phyloP scores from a whole-genome alignment of 2,113 vertebrate species.

The Mus pahari region DNA sequence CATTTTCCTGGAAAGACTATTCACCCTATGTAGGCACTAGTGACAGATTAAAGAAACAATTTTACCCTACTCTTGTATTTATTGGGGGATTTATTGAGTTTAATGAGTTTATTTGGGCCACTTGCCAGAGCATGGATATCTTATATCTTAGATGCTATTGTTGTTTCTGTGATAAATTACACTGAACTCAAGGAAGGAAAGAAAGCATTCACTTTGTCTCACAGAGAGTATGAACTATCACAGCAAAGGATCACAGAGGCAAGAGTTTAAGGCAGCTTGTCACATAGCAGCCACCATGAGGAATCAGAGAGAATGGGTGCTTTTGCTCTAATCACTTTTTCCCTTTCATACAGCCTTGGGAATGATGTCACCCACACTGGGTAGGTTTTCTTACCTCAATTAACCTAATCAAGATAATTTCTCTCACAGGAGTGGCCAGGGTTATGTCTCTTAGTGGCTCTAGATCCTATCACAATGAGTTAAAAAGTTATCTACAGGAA shows the following conservation, averaged over 20 bases:
- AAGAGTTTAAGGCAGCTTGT: background rate
- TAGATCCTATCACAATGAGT: background rate
- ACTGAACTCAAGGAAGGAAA: background rate
- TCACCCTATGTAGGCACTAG: background rate
- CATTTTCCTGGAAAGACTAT: background rate
- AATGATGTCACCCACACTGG: background rate
- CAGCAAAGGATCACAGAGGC: background rate
- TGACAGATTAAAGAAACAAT: background rate
- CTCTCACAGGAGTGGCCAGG: background rate
- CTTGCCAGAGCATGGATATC: background rate
- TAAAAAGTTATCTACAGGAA: background rate
- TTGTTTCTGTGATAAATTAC: background rate
- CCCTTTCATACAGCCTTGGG: background rate
- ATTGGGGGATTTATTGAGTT: background rate
- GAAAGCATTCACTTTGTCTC: background rate
- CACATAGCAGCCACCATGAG: background rate
- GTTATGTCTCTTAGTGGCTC: background rate
- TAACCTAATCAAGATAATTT: background rate
- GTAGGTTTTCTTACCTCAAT: background rate
- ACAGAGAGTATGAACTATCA: background rate
- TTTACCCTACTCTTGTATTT: background rate
- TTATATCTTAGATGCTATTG: background rate
- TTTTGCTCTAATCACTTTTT: background rate
- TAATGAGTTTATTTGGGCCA: background rate
- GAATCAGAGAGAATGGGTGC: background rate